Conservation (phyloP, 2,888 invertebrate genomes). For the Autographa gamma region DNA sequence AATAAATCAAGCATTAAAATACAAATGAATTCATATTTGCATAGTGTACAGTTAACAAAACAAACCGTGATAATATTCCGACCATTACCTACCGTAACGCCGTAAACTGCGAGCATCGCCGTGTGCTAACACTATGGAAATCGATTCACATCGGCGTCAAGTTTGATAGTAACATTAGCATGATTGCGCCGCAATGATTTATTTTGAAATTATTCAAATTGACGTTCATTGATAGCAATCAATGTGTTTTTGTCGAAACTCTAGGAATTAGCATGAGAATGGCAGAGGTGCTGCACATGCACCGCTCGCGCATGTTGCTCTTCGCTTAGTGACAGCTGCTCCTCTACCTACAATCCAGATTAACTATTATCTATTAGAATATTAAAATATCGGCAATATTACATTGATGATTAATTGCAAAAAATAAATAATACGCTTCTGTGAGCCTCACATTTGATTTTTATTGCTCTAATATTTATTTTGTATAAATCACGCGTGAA, state of each 20-base stretch:
- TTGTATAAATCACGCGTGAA: not conserved
- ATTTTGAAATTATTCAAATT: conserved; percentile 81
- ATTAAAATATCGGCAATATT: not conserved
- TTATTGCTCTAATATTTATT: not conserved
- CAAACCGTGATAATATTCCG: conserved; percentile 21
- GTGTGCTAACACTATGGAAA: conserved; percentile 34
- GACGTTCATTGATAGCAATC: conserved; percentile 73
- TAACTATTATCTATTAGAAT: not conserved
- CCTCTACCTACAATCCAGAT: conserved; percentile 6
- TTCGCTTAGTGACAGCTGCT: conserved; percentile 62
- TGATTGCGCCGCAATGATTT: conserved; percentile 75
- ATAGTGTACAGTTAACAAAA: conserved; percentile 17
- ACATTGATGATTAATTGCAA: not conserved
- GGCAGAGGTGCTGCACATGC: conserved; percentile 65
- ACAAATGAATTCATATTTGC: conserved; percentile 25
- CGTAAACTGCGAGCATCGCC: conserved; percentile 34
- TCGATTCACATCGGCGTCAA: conserved; percentile 63
- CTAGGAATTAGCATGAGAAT: conserved; percentile 78
- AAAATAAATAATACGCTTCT: not conserved
- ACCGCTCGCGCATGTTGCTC: conserved; percentile 64
- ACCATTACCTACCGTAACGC: conserved; percentile 59
- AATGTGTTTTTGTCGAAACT: conserved; percentile 73
- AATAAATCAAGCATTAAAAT: conserved; percentile 38
- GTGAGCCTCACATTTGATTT: not conserved
- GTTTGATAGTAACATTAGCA: conserved; percentile 70